These are phyloP conservation scores for Chaetorhynchus papuensis DNA, from an alignment of 2,113 vertebrate genomes.

Conservation along the genomic window DNA sequence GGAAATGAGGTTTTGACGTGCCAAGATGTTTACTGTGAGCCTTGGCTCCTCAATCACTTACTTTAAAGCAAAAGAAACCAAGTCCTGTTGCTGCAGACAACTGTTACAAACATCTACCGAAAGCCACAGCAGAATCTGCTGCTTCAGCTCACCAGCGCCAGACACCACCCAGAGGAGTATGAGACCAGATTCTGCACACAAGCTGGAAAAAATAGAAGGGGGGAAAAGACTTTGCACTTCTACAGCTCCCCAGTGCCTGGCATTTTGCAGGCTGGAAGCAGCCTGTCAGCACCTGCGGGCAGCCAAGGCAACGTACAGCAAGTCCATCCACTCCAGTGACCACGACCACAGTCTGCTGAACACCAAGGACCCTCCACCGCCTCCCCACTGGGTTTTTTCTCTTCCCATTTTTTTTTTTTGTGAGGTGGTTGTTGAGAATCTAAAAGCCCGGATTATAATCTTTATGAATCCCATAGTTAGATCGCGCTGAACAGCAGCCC, in stretches of 20 bases:
- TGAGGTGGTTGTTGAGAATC: conserved; percentile 60
- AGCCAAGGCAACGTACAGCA: fast-evolving
- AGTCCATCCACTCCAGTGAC: not conserved
- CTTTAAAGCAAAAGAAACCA: conserved; percentile 20
- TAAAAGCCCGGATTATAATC: conserved; percentile 70
- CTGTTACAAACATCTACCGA: not conserved
- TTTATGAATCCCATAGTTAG: conserved; percentile 73
- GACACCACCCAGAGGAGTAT: conserved; percentile 40
- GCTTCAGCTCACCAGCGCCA: conserved; percentile 23
- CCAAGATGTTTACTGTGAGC: not conserved
- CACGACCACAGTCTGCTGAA: not conserved
- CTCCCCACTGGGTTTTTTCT: not conserved
- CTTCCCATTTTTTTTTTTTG: not conserved
- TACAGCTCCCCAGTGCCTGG: not conserved
- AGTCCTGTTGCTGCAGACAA: conserved; percentile 5
- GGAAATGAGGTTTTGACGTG: not conserved
- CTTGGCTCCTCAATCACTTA: not conserved
- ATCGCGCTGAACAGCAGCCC: conserved; percentile 63
- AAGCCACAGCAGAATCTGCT: conserved; percentile 37
- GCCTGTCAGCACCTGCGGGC: not conserved
- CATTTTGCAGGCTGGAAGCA: not conserved
- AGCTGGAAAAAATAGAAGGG: not conserved
- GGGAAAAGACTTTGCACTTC: not conserved
- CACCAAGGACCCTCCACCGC: not conserved
- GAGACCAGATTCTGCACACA: not conserved